A percentile compares a stretch with the other conserved stretches of the same genome.
Evolutionary conservation across 2,113 vertebrate species (phyloP).

Genomic region (Osmerus eperlanus): DNA sequence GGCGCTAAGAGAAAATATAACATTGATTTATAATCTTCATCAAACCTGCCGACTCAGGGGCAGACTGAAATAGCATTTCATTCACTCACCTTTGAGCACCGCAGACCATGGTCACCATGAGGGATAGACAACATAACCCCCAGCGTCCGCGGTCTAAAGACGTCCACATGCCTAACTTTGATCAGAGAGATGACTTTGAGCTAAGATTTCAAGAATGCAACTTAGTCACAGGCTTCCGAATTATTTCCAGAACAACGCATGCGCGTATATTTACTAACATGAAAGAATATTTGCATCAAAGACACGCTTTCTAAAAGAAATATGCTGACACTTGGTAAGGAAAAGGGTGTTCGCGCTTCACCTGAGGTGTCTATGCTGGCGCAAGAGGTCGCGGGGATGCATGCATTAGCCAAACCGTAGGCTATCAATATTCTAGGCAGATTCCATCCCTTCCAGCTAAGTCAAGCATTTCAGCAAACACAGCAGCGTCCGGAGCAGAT

Average conservation of each 20-base stretch:
- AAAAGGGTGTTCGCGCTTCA: slow-evolving; percentile 39
- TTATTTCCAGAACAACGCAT: slow-evolving; percentile 72
- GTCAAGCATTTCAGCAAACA: slow-evolving; percentile 37
- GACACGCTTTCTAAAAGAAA: slow-evolving; percentile 32
- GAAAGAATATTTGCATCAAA: slow-evolving; percentile 61
- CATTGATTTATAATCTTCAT: slow-evolving; percentile 34
- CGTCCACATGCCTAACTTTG: slow-evolving; percentile 76
- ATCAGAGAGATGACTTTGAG: slow-evolving; percentile 57
- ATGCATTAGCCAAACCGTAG: slow-evolving; percentile 16
- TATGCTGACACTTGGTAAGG: slow-evolving; percentile 36
- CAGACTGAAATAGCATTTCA: background rate
- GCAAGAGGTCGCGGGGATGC: slow-evolving; percentile 33
- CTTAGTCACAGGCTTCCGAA: slow-evolving; percentile 69
- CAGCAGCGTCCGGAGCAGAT: slow-evolving; percentile 29
- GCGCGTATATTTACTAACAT: slow-evolving; percentile 65
- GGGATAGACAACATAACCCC: slow-evolving; percentile 67
- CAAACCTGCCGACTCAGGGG: slow-evolving; percentile 7
- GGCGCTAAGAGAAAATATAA: slow-evolving; percentile 65
- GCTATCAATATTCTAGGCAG: slow-evolving; percentile 50
- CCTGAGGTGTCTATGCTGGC: slow-evolving; percentile 31
- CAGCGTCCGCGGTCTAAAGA: slow-evolving; percentile 63
- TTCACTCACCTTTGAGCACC: slow-evolving; percentile 81
- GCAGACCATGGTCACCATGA: slow-evolving; percentile 76
- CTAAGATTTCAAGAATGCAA: slow-evolving; percentile 71
- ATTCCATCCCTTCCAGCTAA: slow-evolving; percentile 33